phyloP scores from a whole-genome alignment of 2,797 vertebrate species.

The Jordanella pulchra region DNA sequence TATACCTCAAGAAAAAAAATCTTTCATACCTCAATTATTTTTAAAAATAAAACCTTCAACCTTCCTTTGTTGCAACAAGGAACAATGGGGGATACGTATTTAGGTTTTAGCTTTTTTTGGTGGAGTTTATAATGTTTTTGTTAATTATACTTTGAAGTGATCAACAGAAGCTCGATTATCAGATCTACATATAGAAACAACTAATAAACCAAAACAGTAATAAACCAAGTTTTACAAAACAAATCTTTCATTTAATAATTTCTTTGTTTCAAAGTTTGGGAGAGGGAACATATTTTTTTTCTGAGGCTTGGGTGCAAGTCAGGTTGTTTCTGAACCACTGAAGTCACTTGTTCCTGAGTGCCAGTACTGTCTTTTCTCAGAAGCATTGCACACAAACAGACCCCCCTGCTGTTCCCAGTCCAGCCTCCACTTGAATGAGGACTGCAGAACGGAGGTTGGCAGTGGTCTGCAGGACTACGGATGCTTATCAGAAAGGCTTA shows the following conservation, averaged over 20 bases:
- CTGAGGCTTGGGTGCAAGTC: not conserved
- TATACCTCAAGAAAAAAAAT: too few species aligned
- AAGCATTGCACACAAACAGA: conserved; percentile 19
- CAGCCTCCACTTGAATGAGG: conserved; percentile 62
- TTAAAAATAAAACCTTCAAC: too few species aligned
- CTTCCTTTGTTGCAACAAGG: too few species aligned
- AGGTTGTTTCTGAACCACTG: not conserved
- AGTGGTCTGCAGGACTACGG: conserved; percentile 63
- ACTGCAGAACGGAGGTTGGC: conserved; percentile 73
- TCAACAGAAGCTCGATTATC: not conserved
- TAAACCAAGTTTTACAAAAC: not conserved
- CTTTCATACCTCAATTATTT: too few species aligned
- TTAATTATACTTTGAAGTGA: not conserved
- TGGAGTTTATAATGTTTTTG: not conserved
- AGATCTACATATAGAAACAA: not conserved
- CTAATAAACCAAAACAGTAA: not conserved
- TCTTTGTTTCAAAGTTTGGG: not conserved
- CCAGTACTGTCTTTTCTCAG: conserved; percentile 21
- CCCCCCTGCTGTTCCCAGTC: conserved; percentile 55
- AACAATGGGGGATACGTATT: too few species aligned
- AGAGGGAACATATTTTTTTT: not conserved
- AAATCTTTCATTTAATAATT: not conserved
- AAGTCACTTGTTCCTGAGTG: not conserved
- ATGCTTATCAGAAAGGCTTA: conserved; percentile 76
- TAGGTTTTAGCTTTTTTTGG: not conserved